Evolutionary conservation across 2,113 vertebrate genomes (phyloP), one percentile per base, ranked within the genome.

Genomic region (Riparia riparia): DNA sequence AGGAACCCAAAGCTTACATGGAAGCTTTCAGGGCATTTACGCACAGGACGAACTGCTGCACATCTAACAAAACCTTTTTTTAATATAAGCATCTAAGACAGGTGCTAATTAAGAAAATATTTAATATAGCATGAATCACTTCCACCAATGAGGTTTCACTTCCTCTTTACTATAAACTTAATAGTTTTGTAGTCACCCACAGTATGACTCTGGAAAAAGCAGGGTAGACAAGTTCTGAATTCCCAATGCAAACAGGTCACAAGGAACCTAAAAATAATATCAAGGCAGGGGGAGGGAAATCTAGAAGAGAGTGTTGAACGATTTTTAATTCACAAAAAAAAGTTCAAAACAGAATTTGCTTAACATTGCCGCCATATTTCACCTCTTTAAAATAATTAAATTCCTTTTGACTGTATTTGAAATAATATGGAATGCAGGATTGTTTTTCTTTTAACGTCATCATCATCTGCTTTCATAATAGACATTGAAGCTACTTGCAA

Each of bases 221-320:
- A 70, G 57, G 82, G 88, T 66, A 92, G 88, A 89, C 90, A 90
- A 94, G 95, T 86, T 88, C 85, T 74, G 82, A 94, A 92, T 88
- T 96, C 85, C 78, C 76, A 91, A 89, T 8, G 9, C 78, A 95
- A 96, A 93, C 93, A 94, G 82, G 50, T 90, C 84, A 93, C 81
- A 94, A 80, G 79, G 82, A 92, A 76, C 50, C 90, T 94, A 93
- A 94, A 96, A 96, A 94, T 91, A 95, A 93, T 73, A 86, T 17
- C 60, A 44, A 42, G 17, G 58, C 37, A 68, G 25, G n/a, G 42
- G 63, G 31, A 81, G 32, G 56, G 61, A 92, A 56, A 44, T 4
- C 47, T 56, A 41, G 39, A 84, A 41, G 34, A 61, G 6, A 28
- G 0, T 10, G 19, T 25, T 14, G 13, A 73, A 63, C 5, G 4